Base-by-base conservation (phyloP, 2,797 vertebrate genomes). In the Paguma larvata region DNA sequence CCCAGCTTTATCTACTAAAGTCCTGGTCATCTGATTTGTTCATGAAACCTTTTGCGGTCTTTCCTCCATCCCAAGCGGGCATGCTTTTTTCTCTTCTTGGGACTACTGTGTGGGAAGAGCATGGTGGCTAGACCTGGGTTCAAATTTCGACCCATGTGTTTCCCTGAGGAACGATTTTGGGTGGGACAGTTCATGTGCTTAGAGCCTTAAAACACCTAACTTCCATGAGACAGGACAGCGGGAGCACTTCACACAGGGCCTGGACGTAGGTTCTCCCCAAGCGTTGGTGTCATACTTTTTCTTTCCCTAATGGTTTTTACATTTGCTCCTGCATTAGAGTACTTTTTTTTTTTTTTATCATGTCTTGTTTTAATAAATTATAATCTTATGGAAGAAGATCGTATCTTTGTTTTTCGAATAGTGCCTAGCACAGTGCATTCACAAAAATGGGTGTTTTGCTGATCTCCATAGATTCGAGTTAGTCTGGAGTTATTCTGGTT, bases 221-320 rank as follows among this genome's bases (percentile, higher is more conserved):
- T 70, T 34, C 25, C 4, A 2, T 0, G 7, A 48, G 21, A 18
- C 10, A 1, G 63, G 2, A 3, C 2, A 3, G 34, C 44, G 21
- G 21, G 67, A 32, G 16, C 10, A 9, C 62, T 13, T 18, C 2
- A 9, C 23, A 1, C 14, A 11, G 70, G 46, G 38, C 34, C 48
- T 32, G 46, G 32, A 11, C 38, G 5, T 30, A 14, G 44, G 3
- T 13, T 73, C 56, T 73, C 14, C 48, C 25, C 41, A 30, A 21
- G 41, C 3, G 0, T 5, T 3, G 34, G 1, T 51, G 10, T 70
- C 84, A 89, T 5, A 25, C 34, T 23, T 30, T 41, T 79, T 46
- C 59, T 23, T 80, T 72, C 70, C 21, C 27, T 84, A 6, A 19
- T 0, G 44, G 73, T 38, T 32, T 88, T 83, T 34, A n/a, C 68